phyloP scores from a whole-genome alignment of 2,113 vertebrate species.

The Carlito syrichta region DNA sequence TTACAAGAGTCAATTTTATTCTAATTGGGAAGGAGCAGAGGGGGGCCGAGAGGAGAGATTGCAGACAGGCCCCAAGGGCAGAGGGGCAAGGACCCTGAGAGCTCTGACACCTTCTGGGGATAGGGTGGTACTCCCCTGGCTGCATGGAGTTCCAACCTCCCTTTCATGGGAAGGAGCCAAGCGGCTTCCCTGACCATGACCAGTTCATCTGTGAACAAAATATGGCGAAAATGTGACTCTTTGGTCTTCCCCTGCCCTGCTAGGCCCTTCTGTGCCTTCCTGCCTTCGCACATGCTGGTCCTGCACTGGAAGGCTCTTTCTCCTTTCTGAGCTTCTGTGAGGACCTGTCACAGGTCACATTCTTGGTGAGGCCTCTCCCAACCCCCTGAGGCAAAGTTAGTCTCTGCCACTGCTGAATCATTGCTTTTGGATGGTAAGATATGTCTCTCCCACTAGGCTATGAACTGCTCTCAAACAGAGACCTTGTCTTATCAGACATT shows the following conservation, averaged over 20 bases:
- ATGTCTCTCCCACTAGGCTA: not conserved
- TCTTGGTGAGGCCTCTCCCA: not conserved
- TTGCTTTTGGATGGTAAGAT: fast-evolving
- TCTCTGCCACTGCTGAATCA: fast-evolving
- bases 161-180: not conserved
- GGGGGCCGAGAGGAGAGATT: not conserved
- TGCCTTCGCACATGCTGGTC: not conserved
- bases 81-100: not conserved
- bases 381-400: not conserved
- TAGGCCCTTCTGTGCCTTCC: not conserved
- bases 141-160: too few relatives aligned
- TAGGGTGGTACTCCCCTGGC: not conserved
- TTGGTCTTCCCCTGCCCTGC: fast-evolving
- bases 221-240: not conserved
- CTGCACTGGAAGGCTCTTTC: not conserved
- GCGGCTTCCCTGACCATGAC: not conserved
- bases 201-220: not conserved
- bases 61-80: not conserved
- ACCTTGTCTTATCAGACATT: not conserved
- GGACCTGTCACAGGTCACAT: not conserved
- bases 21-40: not conserved
- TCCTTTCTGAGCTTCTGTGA: not conserved
- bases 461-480: not conserved
- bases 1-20: not conserved
- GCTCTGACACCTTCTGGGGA: not conserved